Evolutionary conservation across 2,888 invertebrate species (phyloP).

Genomic region (Flexamia atlantica): DNA sequence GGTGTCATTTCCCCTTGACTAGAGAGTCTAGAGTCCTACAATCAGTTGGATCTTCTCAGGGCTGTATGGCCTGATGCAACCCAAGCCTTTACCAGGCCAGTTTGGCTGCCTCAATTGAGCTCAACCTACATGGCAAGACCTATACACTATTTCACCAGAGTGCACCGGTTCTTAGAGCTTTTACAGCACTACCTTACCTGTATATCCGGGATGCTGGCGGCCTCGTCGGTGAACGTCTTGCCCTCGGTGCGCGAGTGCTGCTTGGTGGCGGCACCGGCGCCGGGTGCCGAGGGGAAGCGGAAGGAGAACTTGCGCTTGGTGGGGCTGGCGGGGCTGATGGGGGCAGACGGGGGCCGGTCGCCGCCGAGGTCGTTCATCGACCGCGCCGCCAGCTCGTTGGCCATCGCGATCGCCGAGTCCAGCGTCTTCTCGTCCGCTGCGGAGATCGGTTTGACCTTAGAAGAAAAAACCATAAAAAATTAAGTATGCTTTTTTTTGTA

Average conservation of each 20-base stretch:
- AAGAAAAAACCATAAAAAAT: too few relatives aligned
- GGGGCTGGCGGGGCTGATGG: constrained; percentile 80
- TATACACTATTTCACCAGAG: too few relatives aligned
- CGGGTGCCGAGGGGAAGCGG: constrained; percentile 79
- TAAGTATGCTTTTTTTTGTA: too few relatives aligned
- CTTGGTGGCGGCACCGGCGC: constrained; percentile 68
- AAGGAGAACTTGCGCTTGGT: constrained; percentile 90
- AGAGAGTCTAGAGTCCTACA: too few relatives aligned
- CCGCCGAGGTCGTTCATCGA: constrained; percentile 75
- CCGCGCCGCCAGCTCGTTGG: constrained; percentile 92
- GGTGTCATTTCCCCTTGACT: too few relatives aligned
- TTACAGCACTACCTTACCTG: constrained; percentile 83
- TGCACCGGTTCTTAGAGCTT: too few relatives aligned
- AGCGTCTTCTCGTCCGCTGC: constrained; percentile 94
- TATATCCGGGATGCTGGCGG: constrained; percentile 90
- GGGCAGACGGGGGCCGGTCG: constrained; percentile 72
- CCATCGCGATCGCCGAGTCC: constrained; percentile 95
- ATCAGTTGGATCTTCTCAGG: too few relatives aligned
- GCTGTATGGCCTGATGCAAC: too few relatives aligned
- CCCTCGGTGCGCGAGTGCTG: constrained; percentile 79
- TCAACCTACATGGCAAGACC: too few relatives aligned
- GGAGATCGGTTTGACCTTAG: constrained; percentile 95
- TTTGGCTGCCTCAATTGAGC: too few relatives aligned
- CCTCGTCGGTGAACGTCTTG: constrained; percentile 94
- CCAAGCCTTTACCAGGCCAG: too few relatives aligned